Conservation (phyloP, 2,888 invertebrate genomes). For the Cacoxenus indagator region DNA sequence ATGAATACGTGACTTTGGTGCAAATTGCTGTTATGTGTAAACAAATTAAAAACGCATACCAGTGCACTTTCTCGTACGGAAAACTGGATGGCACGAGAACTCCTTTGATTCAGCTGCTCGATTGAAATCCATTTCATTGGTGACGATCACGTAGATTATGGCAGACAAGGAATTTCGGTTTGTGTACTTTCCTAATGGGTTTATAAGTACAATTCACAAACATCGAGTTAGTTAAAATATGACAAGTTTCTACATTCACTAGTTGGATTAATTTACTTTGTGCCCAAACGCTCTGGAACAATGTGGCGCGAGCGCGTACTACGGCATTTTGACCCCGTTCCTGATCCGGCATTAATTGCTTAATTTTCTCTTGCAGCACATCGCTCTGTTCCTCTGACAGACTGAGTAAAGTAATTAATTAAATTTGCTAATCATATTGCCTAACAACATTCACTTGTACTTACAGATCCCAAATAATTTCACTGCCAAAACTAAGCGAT, state of each 20-base stretch:
- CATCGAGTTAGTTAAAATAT: too few relatives aligned
- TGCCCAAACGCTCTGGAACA: constrained; percentile 58
- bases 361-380: constrained; percentile 46
- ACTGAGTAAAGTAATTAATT: constrained; percentile 37
- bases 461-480: constrained; percentile 62
- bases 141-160: constrained; percentile 64
- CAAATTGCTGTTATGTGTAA: too few relatives aligned
- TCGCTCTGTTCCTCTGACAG: constrained; percentile 36
- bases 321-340: constrained; percentile 19
- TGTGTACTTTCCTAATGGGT: constrained; percentile 60
- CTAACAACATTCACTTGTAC: constrained; percentile 34
- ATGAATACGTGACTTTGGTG: too few relatives aligned
- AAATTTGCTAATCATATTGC: not conserved
- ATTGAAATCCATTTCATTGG: constrained; percentile 38
- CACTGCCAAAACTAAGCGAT: constrained; percentile 47
- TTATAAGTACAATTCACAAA: too few relatives aligned
- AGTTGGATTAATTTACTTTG: constrained; percentile 59
- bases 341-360: constrained; percentile 42
- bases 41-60: too few relatives aligned
- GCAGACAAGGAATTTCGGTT: constrained; percentile 60
- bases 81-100: constrained; percentile 62
- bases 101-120: constrained; percentile 37
- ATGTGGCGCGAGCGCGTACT: constrained; percentile 34
- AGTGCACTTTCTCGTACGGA: constrained; percentile 65
- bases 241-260: too few relatives aligned